Conservation (phyloP, 1,140 invertebrate species). For the Drosophila setifemur region DNA sequence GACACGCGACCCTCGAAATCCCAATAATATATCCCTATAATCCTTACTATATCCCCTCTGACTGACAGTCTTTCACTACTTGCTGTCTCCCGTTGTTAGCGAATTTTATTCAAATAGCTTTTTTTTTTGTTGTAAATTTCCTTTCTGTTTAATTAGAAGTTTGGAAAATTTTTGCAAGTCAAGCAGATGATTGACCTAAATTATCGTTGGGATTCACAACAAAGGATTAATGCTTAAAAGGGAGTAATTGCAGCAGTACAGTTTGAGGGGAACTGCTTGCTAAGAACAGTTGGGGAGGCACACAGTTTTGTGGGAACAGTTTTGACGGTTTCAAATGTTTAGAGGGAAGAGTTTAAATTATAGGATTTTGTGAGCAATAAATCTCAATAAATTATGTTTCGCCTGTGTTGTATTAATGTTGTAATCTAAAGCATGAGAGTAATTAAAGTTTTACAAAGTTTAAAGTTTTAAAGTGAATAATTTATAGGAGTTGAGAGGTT, state of each 20-base stretch:
- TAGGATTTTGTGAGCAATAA: too few species aligned
- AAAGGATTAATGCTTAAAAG: slow-evolving; percentile 15
- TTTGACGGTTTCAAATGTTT: too few species aligned
- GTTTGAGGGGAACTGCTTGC: not conserved
- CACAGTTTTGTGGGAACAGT: not conserved
- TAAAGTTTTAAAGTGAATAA: not conserved
- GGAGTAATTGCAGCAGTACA: not conserved
- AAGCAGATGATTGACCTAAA: slow-evolving; percentile 72
- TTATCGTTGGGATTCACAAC: slow-evolving; percentile 26
- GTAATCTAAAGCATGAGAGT: too few species aligned
- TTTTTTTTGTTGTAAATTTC: slow-evolving; percentile 16
- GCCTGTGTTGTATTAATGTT: too few species aligned
- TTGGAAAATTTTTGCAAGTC: slow-evolving; percentile 56
- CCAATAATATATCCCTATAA: slow-evolving; percentile 62
- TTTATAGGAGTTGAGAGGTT: not conserved
- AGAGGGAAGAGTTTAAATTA: too few species aligned
- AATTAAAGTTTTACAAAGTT: too few species aligned
- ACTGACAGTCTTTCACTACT: slow-evolving; percentile 30
- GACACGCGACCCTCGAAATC: slow-evolving; percentile 72
- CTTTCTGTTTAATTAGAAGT: slow-evolving; percentile 48
- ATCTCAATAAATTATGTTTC: too few species aligned
- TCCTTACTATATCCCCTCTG: slow-evolving; percentile 36
- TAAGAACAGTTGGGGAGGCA: not conserved
- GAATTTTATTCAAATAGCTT: slow-evolving; percentile 63
- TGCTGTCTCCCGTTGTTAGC: slow-evolving; percentile 44